phyloP scores from a whole-genome alignment of 2,888 invertebrate species.

The Sinopyrophorus schimmeli region DNA sequence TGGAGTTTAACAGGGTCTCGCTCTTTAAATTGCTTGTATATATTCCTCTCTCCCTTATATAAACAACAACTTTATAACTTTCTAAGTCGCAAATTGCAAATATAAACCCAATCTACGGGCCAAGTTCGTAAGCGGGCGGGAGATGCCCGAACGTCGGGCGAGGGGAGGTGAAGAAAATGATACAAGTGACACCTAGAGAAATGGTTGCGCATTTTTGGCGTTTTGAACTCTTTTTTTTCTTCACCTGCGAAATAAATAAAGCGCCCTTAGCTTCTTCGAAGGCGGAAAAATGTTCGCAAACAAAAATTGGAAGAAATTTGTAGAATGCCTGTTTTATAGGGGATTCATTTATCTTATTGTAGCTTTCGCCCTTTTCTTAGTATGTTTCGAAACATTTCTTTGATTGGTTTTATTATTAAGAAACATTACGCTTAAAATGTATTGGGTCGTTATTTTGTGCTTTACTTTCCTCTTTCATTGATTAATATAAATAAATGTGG shows the following conservation, averaged over 20 bases:
- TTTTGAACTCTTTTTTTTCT: no score
- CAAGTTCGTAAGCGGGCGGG: conserved; percentile 9
- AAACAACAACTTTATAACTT: conserved; percentile 30
- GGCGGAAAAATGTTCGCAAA: conserved; percentile 1
- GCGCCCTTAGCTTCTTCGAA: not conserved
- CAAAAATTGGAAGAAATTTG: conserved; percentile 7
- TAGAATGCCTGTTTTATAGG: conserved; percentile 3
- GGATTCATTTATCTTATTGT: not conserved
- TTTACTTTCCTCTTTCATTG: no score
- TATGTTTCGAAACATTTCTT: not conserved
- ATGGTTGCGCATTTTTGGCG: no score
- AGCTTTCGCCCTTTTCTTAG: not conserved
- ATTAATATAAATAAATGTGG: no score
- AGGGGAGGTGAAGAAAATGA: no score
- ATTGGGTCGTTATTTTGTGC: no score
- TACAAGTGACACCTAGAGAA: no score
- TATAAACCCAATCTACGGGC: conserved; percentile 20
- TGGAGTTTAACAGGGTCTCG: conserved; percentile 31
- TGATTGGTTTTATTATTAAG: not conserved
- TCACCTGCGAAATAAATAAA: conserved; percentile 6
- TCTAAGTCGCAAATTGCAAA: conserved; percentile 28
- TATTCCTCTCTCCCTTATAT: conserved; percentile 28
- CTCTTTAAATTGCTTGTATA: conserved; percentile 30
- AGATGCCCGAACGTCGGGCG: conserved; percentile 11
- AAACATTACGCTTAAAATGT: not conserved